Percentiles rank a stretch among this genome's conserved stretches.
These are phyloP conservation scores for Zosterops lateralis DNA, from an alignment of 2,113 vertebrate species.

Conservation along the genomic window DNA sequence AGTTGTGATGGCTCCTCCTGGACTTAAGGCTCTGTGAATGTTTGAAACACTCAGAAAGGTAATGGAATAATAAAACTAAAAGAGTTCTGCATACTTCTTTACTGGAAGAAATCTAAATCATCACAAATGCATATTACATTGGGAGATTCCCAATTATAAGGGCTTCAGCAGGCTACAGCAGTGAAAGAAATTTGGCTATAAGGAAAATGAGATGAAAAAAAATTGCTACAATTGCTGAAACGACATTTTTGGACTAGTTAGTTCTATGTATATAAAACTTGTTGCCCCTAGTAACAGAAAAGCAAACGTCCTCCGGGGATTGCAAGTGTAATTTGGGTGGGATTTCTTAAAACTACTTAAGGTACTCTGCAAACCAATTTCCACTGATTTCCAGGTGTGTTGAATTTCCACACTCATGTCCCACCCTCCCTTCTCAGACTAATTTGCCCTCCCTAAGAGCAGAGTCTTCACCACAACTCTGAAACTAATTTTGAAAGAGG, in stretches of 20 bases:
- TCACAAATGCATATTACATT: not conserved
- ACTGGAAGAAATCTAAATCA: not conserved
- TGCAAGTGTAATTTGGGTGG: not conserved
- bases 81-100: not conserved
- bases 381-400: not conserved
- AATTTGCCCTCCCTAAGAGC: not conserved
- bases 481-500: not conserved
- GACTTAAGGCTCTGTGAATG: not conserved
- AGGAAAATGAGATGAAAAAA: not conserved
- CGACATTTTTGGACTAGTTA: not conserved
- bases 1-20: not conserved
- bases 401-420: not conserved
- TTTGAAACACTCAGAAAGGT: not conserved
- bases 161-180: not conserved
- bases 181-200: not conserved
- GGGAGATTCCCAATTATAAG: not conserved
- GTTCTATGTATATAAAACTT: accelerated
- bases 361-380: not conserved
- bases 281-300: conserved; percentile 15
- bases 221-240: not conserved
- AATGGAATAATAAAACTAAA: not conserved
- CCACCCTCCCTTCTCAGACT: not conserved
- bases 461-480: not conserved
- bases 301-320: not conserved
- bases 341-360: not conserved